A percentile compares a stretch with the other conserved stretches of the same genome.
phyloP scores from a whole-genome alignment of 2,113 vertebrate species.

The Lynx canadensis region DNA sequence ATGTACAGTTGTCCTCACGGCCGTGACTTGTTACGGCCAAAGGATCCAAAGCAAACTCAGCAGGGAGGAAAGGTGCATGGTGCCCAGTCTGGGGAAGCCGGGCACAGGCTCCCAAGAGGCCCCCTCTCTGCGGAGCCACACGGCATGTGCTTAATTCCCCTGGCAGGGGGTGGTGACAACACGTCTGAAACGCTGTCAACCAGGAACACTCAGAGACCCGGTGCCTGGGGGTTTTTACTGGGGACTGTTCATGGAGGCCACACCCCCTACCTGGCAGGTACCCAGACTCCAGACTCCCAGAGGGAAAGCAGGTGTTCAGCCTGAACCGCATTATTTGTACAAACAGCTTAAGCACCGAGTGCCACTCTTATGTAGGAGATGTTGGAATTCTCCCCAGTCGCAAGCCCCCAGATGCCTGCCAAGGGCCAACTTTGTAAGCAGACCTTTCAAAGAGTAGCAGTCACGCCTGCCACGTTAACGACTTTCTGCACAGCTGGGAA shows the following conservation, averaged over 20 bases:
- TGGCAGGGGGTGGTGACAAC: not conserved
- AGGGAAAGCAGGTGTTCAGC: not conserved
- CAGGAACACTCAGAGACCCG: not conserved
- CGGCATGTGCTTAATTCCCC: fast-evolving
- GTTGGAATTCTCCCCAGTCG: not conserved
- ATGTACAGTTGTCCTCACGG: fast-evolving
- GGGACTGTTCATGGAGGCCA: not conserved
- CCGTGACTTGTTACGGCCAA: not conserved
- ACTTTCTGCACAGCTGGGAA: not conserved
- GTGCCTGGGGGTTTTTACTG: not conserved
- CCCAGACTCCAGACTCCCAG: not conserved
- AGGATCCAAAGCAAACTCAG: not conserved
- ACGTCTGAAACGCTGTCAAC: fast-evolving
- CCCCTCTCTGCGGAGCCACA: not conserved
- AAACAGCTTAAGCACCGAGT: not conserved
- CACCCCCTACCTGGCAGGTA: not conserved
- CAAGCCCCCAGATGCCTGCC: not conserved
- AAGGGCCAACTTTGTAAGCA: not conserved
- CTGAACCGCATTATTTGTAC: fast-evolving
- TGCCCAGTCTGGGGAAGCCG: not conserved
- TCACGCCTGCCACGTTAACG: not conserved
- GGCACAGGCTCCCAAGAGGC: fast-evolving
- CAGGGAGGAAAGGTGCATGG: not conserved
- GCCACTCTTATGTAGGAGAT: not conserved
- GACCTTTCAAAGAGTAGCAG: not conserved